phyloP scores from a whole-genome alignment of 2,113 vertebrate species.

The Furnarius figulus region DNA sequence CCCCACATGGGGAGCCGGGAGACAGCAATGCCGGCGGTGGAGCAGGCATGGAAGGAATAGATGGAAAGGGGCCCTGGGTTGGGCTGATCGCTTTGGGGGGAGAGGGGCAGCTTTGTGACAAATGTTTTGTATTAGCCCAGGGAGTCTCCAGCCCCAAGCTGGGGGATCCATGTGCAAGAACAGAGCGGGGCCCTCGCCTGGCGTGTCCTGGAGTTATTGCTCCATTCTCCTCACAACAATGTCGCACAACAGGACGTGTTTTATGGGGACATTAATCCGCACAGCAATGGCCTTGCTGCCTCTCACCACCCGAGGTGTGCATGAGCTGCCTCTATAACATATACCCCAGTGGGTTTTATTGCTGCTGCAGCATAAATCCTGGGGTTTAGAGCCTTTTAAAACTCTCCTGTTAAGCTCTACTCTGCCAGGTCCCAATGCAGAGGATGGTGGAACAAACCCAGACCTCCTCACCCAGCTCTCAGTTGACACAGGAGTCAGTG shows the following conservation, averaged over 20 bases:
- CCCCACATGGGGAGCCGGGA: not conserved
- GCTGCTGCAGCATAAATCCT: not conserved
- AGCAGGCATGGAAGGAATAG: not conserved
- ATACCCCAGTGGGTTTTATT: constrained; percentile 1
- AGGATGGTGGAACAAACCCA: not conserved
- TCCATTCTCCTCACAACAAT: constrained; percentile 51
- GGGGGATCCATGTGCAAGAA: not conserved
- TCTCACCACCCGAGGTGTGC: constrained; percentile 26
- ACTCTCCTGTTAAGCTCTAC: not conserved
- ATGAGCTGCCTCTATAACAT: constrained; percentile 23
- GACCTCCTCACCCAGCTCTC: not conserved
- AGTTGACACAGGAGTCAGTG: not conserved
- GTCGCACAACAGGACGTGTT: constrained; percentile 2
- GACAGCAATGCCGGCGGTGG: fast-evolving
- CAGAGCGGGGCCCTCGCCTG: not conserved
- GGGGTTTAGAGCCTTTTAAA: constrained; percentile 20
- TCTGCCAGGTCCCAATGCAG: not conserved
- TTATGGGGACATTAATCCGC: constrained; percentile 47
- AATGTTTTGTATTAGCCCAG: constrained; percentile 23
- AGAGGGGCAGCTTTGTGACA: not conserved
- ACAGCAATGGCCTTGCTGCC: not conserved
- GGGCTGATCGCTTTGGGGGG: not conserved
- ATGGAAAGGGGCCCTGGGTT: not conserved
- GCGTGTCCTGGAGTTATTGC: not conserved
- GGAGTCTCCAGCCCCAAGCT: not conserved